Base-by-base conservation (phyloP, 2,888 invertebrate species). In the Morpho helenor region DNA sequence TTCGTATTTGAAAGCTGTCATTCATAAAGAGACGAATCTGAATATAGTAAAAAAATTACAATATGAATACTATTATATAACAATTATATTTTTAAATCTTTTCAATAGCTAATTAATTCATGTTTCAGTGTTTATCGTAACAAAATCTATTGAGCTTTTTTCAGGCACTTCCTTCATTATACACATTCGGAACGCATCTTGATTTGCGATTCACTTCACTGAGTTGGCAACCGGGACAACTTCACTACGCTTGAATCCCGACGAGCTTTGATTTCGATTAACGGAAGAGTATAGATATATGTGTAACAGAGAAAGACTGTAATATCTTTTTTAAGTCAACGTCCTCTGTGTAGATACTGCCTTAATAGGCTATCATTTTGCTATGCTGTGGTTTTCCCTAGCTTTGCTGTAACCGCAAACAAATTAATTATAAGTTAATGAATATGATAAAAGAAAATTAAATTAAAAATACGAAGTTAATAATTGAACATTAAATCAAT, bases 181-280 rank as follows among this genome's bases (percentile, higher is more conserved):
- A 1, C 43, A 65, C 66, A 57, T 79, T 83, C 74, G 7, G 86
- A 88, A 87, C 89, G 81, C 69, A 66, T 71, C 7, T 49, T 57
- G 47, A 75, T 71, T 68, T 72, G 75, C 68, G 55, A 59, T 75
- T 74, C 57, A 75, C 86, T 89, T 90, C 87, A 82, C 70, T 61
- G 63, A 60, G 50, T 64, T 76, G 68, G 56, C 61, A 67, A 72
- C 59, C 71, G 73, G 66, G 63, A 72, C 68, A 87, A 82, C 85
- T 87, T 90, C 89, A 85, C 68, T 56, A 62, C 73, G 74, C 73
- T 87, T 73, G 77, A 82, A 82, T 84, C 82, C 80, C 86, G 83
- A 86, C 83, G 89, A 89, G 90, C 88, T 88, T 90, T 88, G 89
- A 90, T 89, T 90, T 90, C 90, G 89, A 90, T 90, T 90, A 85